phyloP scores from a whole-genome alignment of 2,797 vertebrate species.

The Phoeniculus purpureus region DNA sequence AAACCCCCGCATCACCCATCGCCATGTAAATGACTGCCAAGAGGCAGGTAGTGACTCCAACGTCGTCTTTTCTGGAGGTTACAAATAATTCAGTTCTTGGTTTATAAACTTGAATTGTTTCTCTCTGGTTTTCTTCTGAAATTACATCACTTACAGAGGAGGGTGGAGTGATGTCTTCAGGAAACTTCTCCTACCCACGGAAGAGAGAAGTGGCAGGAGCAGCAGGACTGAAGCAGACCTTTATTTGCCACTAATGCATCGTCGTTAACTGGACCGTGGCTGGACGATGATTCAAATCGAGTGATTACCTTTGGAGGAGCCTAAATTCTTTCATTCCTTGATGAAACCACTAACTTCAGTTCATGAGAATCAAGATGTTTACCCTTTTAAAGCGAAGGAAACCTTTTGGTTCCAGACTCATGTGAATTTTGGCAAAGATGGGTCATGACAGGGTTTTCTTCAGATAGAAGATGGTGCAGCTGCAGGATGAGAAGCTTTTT shows the following conservation, averaged over 20 bases:
- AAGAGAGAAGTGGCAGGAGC: neutral
- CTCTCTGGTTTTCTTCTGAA: neutral
- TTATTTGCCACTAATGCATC: neutral
- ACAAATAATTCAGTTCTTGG: neutral
- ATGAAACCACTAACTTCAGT: neutral
- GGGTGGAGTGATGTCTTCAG: neutral
- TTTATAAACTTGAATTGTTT: neutral
- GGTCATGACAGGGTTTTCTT: neutral
- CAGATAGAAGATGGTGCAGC: neutral
- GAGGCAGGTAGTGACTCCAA: neutral
- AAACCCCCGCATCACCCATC: neutral
- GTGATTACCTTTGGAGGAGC: neutral
- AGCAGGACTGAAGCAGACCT: neutral
- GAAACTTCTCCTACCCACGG: neutral
- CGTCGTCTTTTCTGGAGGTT: neutral
- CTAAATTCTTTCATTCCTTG: neutral
- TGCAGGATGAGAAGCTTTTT: neutral
- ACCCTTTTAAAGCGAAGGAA: neutral
- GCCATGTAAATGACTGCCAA: neutral
- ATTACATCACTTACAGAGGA: neutral
- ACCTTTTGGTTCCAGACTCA: neutral
- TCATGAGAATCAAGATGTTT: neutral
- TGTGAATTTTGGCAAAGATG: neutral
- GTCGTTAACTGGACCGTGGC: no score
- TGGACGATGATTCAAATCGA: neutral